Evolutionary conservation across 1,140 invertebrate species (phyloP), one percentile per base, ranked within the genome.

Genomic region (Teleopsis dalmanni): DNA sequence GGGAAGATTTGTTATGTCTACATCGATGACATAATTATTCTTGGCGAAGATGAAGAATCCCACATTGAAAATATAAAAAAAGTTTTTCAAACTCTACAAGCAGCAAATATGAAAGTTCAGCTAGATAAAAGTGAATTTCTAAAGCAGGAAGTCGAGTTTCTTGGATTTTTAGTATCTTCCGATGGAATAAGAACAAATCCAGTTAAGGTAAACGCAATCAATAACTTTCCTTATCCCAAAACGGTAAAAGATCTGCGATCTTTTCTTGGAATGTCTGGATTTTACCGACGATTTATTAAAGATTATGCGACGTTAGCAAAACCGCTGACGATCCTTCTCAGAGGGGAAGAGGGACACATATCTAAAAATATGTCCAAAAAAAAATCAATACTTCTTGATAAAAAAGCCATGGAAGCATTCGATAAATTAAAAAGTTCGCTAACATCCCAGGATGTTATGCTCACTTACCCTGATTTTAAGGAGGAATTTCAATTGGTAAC

Each of bases 401-500:
- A n/a, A n/a, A n/a, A n/a, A n/a, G n/a, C n/a, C n/a, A n/a, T n/a
- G n/a, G n/a, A n/a, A n/a, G n/a, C n/a, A n/a, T n/a, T n/a, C n/a
- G n/a, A n/a, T n/a, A n/a, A n/a, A n/a, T n/a, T n/a, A n/a, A n/a
- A n/a, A n/a, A n/a, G n/a, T n/a, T n/a, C n/a, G n/a, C n/a, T n/a
- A n/a, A n/a, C n/a, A n/a, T n/a, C n/a, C n/a, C n/a, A n/a, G n/a
- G n/a, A n/a, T n/a, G n/a, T n/a, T n/a, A n/a, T n/a, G n/a, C n/a
- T n/a, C n/a, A n/a, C n/a, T n/a, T n/a, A n/a, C n/a, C n/a, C n/a
- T n/a, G n/a, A n/a, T n/a, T n/a, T n/a, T n/a, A n/a, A n/a, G 3
- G 56, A 64, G 44, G 50, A 50, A 14, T 71, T 72, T 40, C 54
- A 57, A 21, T 48, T 70, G 13, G 60, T 59, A 3, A 65, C 55